phyloP scores from a whole-genome alignment of 2,888 invertebrate species.

The Leistus spinibarbis region DNA sequence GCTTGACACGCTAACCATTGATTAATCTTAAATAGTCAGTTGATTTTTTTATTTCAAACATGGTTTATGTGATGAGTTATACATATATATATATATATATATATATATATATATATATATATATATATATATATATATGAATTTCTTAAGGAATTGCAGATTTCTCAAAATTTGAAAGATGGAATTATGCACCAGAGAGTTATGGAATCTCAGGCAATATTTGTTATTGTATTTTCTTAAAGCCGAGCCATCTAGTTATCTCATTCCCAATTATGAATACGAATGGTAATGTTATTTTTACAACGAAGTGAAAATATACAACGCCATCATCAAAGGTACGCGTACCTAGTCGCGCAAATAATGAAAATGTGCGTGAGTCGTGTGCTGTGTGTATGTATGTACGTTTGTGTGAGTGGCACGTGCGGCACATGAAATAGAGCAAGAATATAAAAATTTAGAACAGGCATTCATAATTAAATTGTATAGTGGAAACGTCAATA shows the following conservation, averaged over 20 bases:
- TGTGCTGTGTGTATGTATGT: not conserved
- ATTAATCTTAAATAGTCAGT: no score
- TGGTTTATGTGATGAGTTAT: no score
- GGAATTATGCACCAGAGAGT: no score
- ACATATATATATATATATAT: no score
- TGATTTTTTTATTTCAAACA: no score
- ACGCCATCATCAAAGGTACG: not conserved
- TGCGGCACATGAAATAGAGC: slow-evolving; percentile 21
- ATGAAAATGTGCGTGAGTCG: not conserved
- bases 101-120: no score
- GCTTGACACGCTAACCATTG: no score
- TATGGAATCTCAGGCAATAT: no score
- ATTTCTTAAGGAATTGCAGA: no score
- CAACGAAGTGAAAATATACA: not conserved
- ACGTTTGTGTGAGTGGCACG: slow-evolving; percentile 2
- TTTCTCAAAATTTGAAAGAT: no score
- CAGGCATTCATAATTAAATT: slow-evolving; percentile 57
- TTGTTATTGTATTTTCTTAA: not conserved
- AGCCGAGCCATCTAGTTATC: not conserved
- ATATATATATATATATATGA: no score
- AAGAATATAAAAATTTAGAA: slow-evolving; percentile 38
- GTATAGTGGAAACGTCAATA: slow-evolving; percentile 59
- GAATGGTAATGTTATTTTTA: not conserved
- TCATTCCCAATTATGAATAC: not conserved
- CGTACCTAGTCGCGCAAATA: not conserved